Evolutionary conservation across 2,888 invertebrate species (phyloP), one percentile per base, ranked within the genome.

Genomic region (Tricholauxania praeusta): DNA sequence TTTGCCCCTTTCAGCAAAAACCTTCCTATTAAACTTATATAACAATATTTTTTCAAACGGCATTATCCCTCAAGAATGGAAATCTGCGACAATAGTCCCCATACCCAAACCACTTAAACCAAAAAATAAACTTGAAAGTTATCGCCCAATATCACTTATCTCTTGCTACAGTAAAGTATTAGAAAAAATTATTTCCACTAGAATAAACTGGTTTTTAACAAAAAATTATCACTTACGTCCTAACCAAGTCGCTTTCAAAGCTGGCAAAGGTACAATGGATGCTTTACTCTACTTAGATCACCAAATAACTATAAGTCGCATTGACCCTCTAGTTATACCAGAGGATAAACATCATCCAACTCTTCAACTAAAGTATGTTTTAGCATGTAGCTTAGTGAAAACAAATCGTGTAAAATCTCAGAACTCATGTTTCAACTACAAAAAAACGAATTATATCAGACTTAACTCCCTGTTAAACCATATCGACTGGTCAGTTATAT

Each of bases 61-160:
- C 32, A 52, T 72, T 15, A 77, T 77, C 7, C 77, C 77, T 28
- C 73, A 79, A 72, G 12, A 72, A 12, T 77, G 73, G 47, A 77
- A 78, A 71, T 51, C 55, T 0, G 70, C 73, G 49, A 22, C 47
- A 6, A 59, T 77, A 75, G 72, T 39, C 75, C n/a, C 74, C 0
- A 75, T 75, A 19, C 59, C 60, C 3, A 78, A 76, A 72, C 76
- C 62, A 12, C 49, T 71, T 12, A 19, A 53, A 12, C 74, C 77
- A 6, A 76, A 78, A 62, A 72, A 72, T 12, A 14, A 12, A 1
- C 51, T 70, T 10, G 64, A 68, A 12, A 77, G 76, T 2, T 76
- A 78, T 15, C 19, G 14, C 12, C 51, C 12, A 53, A 51, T 47
- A 22, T 62, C 14, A 1, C 12, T 15, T 17, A 32, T 19, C 62